Base-by-base conservation (phyloP, 2,113 vertebrate genomes). In the Cryptomyrus ogoouensis region DNA sequence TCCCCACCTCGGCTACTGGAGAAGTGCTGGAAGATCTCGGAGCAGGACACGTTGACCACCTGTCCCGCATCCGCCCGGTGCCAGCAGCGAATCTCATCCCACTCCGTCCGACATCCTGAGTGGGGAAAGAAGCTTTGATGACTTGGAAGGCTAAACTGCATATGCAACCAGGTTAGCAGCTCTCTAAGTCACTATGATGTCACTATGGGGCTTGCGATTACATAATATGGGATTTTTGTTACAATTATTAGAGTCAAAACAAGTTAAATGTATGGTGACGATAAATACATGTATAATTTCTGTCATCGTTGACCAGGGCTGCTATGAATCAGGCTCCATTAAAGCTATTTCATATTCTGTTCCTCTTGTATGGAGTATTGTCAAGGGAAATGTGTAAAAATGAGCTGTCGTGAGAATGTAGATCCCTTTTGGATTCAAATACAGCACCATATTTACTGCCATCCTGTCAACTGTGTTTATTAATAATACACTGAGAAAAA, bases 61-160 rank as follows among this genome's bases (percentile, higher is more conserved):
- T 96, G 94, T 9, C 95, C 95, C 1, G 94, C 91, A 0, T 95
- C 94, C 12, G 95, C 94, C 90, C 91, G 91, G 13, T 77, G 91
- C 96, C 96, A 96, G 90, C 96, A 96, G n/a, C 93, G 92, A 1
- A 96, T 93, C n/a, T 93, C 92, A 0, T 96, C 95, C 96, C 96
- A 96, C 66, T 95, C 93, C 0, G 96, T 96, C 77, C 91, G 89
- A 87, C 96, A 96, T 46, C 94, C 96, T 96, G 27, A 10, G 86
- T 39, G 9, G 42, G 5, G 49, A 31, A 10, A 12, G 62, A 5
- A 87, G 85, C 24, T 47, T 12, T 85, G 42, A 47, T 85, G 24
- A 85, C 19, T 80, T 17, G 13, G 5, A 80, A 19, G 35, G 74
- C 35, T 19, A 19, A 42, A 19, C 15, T 42, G 35, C 17, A 35